Base-by-base conservation (phyloP, 2,888 invertebrate genomes). In the Mythimna pallens region DNA sequence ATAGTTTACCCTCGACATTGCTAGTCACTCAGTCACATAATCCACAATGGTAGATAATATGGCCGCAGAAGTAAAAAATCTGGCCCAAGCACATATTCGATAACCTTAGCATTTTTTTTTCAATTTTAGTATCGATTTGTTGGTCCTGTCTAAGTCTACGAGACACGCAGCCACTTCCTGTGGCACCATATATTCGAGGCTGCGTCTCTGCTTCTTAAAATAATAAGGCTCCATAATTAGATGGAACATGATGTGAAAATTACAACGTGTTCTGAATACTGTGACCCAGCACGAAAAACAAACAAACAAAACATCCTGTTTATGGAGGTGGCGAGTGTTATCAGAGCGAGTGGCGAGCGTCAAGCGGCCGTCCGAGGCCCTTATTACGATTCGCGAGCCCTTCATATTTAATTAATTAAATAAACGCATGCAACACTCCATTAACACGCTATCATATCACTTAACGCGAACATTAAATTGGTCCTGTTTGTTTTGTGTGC, bases 331-430 rank as follows among this genome's bases (percentile, higher is more conserved):
- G 36, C 52, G 14, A 58, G 36, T 47, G 58, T 72, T 72, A 72
- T 78, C 79, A 59, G 36, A 12, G 22, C 58, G 65, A 65, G 34
- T 10, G 25, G 20, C 36, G 67, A 64, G 59, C 36, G 34, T 8
- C 47, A 10, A 14, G 55, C 50, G 47, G 52, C 17, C 30, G 36
- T 52, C 22, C 36, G 25, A 40, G 25, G 50, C 52, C 85, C 83
- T 77, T 87, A 90, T 92, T 91, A 88, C 87, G 87, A 88, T 88
- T 85, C 82, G 89, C 89, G 85, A 84, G 72, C 83, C 87, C 88
- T 89, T 90, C 86, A 88, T 89, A 90, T 88, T 89, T 91, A 92
- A 92, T 92, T 91, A 92, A 92, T 91, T 90, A 91, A 90, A 88
- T 88, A 88, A 90, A 89, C 87, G 86, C 88, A 89, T 89, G 87